phyloP scores from a whole-genome alignment of 2,113 vertebrate species.

The Gracilinanus agilis region DNA sequence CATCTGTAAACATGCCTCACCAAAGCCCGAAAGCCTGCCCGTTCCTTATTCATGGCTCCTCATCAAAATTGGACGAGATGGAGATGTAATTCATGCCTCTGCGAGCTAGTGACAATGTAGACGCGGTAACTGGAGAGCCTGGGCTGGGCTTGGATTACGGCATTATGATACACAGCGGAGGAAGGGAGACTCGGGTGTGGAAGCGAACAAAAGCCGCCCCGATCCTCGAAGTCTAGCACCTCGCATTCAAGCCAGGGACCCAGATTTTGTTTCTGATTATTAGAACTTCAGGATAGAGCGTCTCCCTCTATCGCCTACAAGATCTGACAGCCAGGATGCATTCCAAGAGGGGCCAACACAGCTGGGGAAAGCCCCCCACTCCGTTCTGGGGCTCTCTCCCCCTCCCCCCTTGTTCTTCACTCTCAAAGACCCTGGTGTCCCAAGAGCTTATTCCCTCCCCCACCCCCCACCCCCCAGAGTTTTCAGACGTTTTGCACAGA shows the following conservation, averaged over 20 bases:
- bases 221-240: background rate
- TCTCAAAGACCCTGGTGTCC: background rate
- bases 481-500: background rate
- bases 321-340: background rate
- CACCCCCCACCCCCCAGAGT: background rate
- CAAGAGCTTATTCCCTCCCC: background rate
- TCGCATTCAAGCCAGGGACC: background rate
- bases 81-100: slow-evolving; percentile 25
- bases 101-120: background rate
- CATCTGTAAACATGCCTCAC: background rate
- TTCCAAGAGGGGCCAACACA: background rate
- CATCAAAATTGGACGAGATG: background rate
- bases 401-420: background rate
- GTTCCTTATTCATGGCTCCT: background rate
- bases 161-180: background rate
- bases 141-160: background rate
- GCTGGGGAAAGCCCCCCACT: background rate
- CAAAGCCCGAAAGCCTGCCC: slow-evolving; percentile 5
- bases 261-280: background rate
- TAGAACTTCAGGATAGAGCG: slow-evolving; percentile 2
- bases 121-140: background rate
- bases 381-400: background rate
- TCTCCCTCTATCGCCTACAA: background rate
- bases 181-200: background rate
- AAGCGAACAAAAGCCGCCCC: background rate